phyloP scores from a whole-genome alignment of 1,140 invertebrate genomes.

The Solenopsis fugax region DNA sequence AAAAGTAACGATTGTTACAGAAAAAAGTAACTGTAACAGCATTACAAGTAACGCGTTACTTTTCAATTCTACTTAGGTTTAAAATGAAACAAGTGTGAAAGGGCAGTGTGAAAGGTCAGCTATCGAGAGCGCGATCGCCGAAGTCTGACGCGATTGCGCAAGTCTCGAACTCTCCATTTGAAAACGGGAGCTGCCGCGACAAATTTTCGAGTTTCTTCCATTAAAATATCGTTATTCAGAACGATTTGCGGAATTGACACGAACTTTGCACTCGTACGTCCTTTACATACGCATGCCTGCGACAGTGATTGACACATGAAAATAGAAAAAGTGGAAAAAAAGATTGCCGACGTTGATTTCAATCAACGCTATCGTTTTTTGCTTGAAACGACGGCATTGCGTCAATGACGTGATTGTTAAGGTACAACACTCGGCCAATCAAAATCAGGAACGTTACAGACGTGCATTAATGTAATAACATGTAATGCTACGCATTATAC shows the following conservation, averaged over 20 bases:
- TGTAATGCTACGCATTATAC: not conserved
- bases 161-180: not conserved
- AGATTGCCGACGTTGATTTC: conserved; percentile 37
- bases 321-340: conserved; percentile 31
- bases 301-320: conserved; percentile 56
- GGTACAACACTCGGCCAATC: not conserved
- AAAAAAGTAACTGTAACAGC: no score
- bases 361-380: conserved; percentile 44
- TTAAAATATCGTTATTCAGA: conserved; percentile 58
- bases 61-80: not conserved
- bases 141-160: not conserved
- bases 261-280: conserved; percentile 48
- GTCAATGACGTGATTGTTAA: conserved; percentile 14
- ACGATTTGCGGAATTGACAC: conserved; percentile 39
- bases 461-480: not conserved
- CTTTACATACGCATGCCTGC: conserved; percentile 44
- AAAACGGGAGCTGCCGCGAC: not conserved
- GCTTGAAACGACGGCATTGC: not conserved
- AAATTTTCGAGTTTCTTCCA: conserved; percentile 4
- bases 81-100: conserved; percentile 1
- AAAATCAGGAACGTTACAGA: not conserved
- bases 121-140: not conserved
- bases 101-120: not conserved
- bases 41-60: no score
- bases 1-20: no score